Evolutionary conservation across 2,797 vertebrate species (phyloP).

Genomic region (Malacoctenus gilli): DNA sequence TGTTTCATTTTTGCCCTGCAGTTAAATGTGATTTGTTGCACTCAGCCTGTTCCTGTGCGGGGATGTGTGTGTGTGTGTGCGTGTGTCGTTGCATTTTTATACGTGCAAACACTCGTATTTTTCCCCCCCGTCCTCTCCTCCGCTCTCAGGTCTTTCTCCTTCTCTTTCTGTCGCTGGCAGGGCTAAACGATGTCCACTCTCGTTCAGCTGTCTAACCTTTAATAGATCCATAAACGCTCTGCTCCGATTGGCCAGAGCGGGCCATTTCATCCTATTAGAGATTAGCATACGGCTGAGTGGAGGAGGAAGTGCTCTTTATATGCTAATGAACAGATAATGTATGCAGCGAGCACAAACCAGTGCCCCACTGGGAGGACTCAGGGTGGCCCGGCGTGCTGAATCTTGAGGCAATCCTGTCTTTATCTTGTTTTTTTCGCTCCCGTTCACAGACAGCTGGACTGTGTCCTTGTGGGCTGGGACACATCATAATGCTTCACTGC

Average conservation of each 20-base stretch:
- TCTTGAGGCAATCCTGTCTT: conserved; percentile 45
- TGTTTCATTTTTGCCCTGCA: conserved; percentile 53
- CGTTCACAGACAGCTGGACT: conserved; percentile 20
- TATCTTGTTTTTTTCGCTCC: conserved; percentile 33
- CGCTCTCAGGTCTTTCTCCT: not conserved
- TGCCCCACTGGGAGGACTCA: conserved; percentile 49
- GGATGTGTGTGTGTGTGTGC: conserved; percentile 30
- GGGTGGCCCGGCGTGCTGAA: conserved; percentile 44
- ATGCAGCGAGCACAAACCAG: conserved; percentile 62
- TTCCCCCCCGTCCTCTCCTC: conserved; percentile 19
- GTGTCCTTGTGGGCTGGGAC: conserved; percentile 20
- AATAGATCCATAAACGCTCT: conserved; percentile 67
- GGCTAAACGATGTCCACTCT: conserved; percentile 50
- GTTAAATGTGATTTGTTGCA: conserved; percentile 61
- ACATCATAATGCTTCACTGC: not conserved
- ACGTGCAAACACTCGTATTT: conserved; percentile 22
- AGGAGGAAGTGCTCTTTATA: conserved; percentile 79
- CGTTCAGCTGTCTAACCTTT: conserved; percentile 67
- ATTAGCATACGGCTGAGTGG: conserved; percentile 76
- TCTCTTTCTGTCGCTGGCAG: conserved; percentile 9
- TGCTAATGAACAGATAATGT: conserved; percentile 74
- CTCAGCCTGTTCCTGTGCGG: conserved; percentile 21
- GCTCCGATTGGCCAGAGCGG: conserved; percentile 66
- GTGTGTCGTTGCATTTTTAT: conserved; percentile 29
- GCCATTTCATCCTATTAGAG: conserved; percentile 75